phyloP scores from a whole-genome alignment of 1,140 invertebrate genomes.

The Apis florea region DNA sequence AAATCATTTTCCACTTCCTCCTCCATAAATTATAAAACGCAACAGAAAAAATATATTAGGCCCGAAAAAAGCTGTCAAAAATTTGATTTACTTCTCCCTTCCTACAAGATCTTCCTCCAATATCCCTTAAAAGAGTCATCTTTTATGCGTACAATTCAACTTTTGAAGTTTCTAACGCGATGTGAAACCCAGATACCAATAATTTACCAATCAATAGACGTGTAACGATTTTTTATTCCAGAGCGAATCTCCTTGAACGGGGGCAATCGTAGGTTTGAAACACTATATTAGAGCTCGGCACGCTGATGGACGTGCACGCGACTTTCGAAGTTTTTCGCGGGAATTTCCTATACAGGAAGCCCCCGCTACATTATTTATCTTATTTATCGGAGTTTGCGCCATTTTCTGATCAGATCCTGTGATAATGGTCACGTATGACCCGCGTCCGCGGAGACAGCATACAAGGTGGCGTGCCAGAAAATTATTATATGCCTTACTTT shows the following conservation, averaged over 20 bases:
- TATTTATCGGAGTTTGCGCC: conserved; percentile 71
- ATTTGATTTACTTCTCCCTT: too few species aligned
- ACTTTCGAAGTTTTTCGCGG: conserved; percentile 66
- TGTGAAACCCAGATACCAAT: conserved; percentile 53
- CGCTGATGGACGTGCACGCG: conserved; percentile 66
- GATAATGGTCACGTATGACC: conserved; percentile 70
- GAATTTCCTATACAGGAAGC: conserved; percentile 51
- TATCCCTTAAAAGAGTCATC: conserved; percentile 3
- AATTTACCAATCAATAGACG: conserved; percentile 55
- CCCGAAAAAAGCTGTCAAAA: too few species aligned
- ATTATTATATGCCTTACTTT: conserved; percentile 74
- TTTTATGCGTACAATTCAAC: background rate
- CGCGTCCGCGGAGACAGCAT: conserved; percentile 50
- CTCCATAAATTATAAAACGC: too few species aligned
- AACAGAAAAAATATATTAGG: too few species aligned
- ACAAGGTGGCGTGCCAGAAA: conserved; percentile 70
- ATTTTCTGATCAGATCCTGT: conserved; percentile 69
- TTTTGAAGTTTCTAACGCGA: conserved; percentile 25
- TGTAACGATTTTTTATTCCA: conserved; percentile 60
- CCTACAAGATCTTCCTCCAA: background rate
- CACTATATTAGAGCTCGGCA: conserved; percentile 56
- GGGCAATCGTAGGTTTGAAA: conserved; percentile 60
- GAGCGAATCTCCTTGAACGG: conserved; percentile 64
- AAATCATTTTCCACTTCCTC: too few species aligned
- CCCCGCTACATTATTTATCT: conserved; percentile 69